These are phyloP conservation scores for Alca torda DNA, from an alignment of 2,797 vertebrate species.

Conservation along the genomic window DNA sequence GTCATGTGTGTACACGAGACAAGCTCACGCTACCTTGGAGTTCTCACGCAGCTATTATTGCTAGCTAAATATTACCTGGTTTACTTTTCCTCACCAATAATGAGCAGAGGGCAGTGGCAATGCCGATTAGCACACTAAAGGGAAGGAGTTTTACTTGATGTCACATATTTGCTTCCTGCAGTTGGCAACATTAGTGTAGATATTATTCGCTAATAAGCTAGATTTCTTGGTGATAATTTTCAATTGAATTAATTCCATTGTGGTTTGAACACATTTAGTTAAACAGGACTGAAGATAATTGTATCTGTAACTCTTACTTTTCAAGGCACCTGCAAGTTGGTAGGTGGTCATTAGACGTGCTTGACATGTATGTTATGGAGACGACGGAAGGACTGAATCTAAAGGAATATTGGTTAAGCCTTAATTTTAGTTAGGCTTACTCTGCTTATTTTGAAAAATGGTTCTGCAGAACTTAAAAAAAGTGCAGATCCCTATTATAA, in stretches of 20 bases:
- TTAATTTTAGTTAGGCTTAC: neutral
- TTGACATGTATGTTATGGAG: fast-evolving
- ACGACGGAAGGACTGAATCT: neutral
- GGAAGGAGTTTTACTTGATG: neutral
- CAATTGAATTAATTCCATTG: neutral
- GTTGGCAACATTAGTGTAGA: neutral
- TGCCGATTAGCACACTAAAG: neutral
- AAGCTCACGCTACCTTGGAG: neutral
- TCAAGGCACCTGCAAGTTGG: neutral
- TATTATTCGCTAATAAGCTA: neutral
- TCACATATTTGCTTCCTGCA: neutral
- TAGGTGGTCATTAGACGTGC: neutral
- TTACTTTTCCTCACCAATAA: neutral
- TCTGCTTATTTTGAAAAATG: neutral
- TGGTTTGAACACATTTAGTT: neutral
- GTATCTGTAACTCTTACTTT: neutral
- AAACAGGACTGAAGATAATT: neutral
- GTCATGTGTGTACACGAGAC: neutral
- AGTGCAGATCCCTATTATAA: neutral
- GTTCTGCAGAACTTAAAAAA: neutral
- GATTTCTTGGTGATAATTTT: neutral
- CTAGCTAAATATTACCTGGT: neutral
- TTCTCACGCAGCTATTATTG: neutral
- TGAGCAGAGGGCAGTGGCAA: neutral
- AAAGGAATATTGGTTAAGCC: neutral